Evolutionary conservation across 2,888 invertebrate genomes (phyloP), one percentile per base, ranked within the genome.

Genomic region (Stegana nigrithorax): DNA sequence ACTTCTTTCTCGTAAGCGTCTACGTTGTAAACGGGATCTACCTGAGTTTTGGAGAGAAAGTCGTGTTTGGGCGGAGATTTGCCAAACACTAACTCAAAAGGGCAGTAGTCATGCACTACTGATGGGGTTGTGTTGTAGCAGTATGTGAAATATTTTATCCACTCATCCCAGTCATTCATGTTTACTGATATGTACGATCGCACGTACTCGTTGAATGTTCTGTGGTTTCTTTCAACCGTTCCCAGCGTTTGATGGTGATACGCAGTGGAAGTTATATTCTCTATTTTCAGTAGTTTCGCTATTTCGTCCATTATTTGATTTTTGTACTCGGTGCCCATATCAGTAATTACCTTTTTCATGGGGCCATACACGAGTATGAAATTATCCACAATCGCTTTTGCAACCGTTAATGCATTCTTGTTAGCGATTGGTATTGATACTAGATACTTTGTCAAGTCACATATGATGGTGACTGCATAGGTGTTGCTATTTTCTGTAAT

Each of bases 361-460:
- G n/a, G n/a, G n/a, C n/a, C 68, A 47, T 63, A 67, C 36, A 60
- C 66, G 12, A 73, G 53, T 19, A 73, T 71, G 21, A 71, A 69
- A 29, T 70, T 60, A 45, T 73, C 65, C 8, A 73, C 65, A 19
- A 63, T 61, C 5, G 68, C 67, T 66, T 60, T 68, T n/a, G 71
- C 70, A 7, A 72, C 62, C 2, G 66, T 71, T 21, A 56, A 62
- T n/a, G 73, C 71, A 58, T 67, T 69, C 69, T 72, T 75, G 36
- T 69, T 64, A 23, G 64, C 26, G 25, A 73, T 63, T 36, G 71
- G 67, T 6, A 65, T 60, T 7, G 67, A 60, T 10, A 68, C 61
- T 14, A 77, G 23, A 61, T 61, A 64, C 57, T 61, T 64, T 21
- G 56, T 72, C 50, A 67, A 68, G 65, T 62, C 70, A 60, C 60